Evolutionary conservation across 2,113 vertebrate genomes (phyloP).

Genomic region (Ursus arctos): DNA sequence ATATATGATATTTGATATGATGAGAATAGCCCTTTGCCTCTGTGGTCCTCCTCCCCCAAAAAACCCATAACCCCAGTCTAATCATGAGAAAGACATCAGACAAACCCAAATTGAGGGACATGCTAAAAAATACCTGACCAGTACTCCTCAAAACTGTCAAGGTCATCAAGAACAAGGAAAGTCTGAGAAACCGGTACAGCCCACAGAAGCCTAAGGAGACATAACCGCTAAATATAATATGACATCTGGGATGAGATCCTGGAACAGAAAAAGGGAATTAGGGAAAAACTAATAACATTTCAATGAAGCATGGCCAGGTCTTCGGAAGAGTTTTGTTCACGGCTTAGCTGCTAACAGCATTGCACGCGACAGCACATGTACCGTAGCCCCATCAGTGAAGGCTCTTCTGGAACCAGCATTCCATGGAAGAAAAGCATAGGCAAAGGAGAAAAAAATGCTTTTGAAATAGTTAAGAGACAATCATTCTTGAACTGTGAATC

Average conservation of each 20-base stretch:
- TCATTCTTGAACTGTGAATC: background rate
- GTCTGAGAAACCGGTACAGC: background rate
- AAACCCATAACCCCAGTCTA: background rate
- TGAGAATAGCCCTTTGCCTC: background rate
- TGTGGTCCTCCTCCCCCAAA: background rate
- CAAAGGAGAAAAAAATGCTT: background rate
- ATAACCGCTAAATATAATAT: background rate
- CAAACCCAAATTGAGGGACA: background rate
- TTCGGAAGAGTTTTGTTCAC: background rate
- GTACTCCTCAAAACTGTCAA: background rate
- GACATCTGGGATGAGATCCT: background rate
- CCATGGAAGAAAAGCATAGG: background rate
- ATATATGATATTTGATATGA: background rate
- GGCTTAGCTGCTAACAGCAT: background rate
- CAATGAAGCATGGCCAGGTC: background rate
- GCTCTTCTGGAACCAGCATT: background rate
- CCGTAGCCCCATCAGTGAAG: background rate
- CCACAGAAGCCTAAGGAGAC: background rate
- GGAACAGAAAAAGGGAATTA: background rate
- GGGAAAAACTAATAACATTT: background rate
- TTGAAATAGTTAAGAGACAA: background rate
- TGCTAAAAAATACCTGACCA: background rate
- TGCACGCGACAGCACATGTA: background rate
- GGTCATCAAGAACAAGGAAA: background rate
- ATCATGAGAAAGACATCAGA: background rate